Conservation (phyloP, 2,113 vertebrate genomes). For the Gymnogyps californianus region DNA sequence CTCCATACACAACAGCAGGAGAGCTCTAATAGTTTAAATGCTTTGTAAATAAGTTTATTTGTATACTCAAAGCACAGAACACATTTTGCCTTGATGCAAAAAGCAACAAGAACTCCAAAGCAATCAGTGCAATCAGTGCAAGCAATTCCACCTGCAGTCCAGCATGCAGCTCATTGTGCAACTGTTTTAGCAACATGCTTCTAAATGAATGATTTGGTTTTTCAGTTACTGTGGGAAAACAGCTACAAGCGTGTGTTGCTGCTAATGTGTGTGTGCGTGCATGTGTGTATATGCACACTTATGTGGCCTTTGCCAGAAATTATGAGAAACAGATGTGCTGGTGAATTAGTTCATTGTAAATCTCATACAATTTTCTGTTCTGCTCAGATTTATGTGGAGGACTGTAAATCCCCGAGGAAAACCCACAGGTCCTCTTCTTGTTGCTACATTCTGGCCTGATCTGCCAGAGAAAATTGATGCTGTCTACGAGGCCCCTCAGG, state of each 20-base stretch:
- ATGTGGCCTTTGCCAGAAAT: constrained; percentile 37
- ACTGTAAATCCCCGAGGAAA: constrained; percentile 83
- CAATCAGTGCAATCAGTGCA: neutral
- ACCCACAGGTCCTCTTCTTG: constrained; percentile 88
- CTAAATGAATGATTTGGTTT: neutral
- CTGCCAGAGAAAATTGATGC: constrained; percentile 92
- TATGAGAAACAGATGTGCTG: constrained; percentile 81
- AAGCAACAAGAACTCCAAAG: neutral
- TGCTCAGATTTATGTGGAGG: constrained; percentile 92
- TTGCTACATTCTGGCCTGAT: constrained; percentile 95
- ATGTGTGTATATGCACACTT: neutral
- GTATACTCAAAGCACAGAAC: neutral
- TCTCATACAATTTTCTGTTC: constrained; percentile 9
- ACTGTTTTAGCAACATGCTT: neutral
- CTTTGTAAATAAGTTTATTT: neutral
- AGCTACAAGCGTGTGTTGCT: neutral
- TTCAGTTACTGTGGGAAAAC: neutral
- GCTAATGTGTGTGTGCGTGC: accelerated
- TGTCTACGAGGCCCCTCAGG: constrained; percentile 90
- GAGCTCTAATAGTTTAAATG: neutral
- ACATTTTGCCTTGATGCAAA: neutral
- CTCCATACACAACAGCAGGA: neutral
- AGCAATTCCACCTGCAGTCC: neutral
- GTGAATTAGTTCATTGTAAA: constrained; percentile 83
- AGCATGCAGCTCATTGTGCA: neutral